These are phyloP conservation scores for Setipinna tenuifilis DNA, from an alignment of 2,797 vertebrate genomes.

Conservation along the genomic window DNA sequence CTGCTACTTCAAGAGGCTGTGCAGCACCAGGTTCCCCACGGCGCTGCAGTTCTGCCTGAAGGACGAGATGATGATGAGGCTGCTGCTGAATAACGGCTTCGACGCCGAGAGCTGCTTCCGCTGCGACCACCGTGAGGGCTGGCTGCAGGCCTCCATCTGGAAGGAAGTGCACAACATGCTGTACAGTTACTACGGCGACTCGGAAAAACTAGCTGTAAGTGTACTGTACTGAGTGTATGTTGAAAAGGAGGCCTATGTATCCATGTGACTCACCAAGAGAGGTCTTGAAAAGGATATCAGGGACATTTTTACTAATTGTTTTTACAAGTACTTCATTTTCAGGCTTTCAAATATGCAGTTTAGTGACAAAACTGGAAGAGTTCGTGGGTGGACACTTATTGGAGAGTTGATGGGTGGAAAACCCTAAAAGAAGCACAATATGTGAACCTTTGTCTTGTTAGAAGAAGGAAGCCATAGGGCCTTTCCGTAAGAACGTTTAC, in stretches of 20 bases:
- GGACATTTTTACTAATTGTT: no score
- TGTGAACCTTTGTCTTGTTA: no score
- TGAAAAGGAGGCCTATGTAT: background rate
- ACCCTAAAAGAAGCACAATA: no score
- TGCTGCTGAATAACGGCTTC: slow-evolving; percentile 86
- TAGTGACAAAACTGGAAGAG: no score
- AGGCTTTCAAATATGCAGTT: no score
- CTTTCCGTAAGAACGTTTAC: no score
- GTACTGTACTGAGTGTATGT: background rate
- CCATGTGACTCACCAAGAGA: background rate
- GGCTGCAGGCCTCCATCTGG: slow-evolving; percentile 57
- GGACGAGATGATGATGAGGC: slow-evolving; percentile 81
- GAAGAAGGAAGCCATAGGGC: no score
- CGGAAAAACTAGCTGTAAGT: slow-evolving; percentile 64
- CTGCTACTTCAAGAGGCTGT: slow-evolving; percentile 83
- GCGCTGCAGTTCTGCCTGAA: slow-evolving; percentile 85
- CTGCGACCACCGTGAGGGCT: slow-evolving; percentile 78
- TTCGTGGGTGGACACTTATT: no score
- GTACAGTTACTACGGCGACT: slow-evolving; percentile 54
- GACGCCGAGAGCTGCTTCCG: slow-evolving; percentile 84
- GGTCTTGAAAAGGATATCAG: no score
- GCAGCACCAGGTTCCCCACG: slow-evolving; percentile 83
- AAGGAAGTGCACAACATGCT: slow-evolving; percentile 55
- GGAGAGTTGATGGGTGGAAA: no score
- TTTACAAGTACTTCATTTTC: no score